A percentile compares a stretch with the other conserved stretches of the same genome.
Conservation (phyloP, 2,797 vertebrate species). For the Typhlichthys eigenmanni region DNA sequence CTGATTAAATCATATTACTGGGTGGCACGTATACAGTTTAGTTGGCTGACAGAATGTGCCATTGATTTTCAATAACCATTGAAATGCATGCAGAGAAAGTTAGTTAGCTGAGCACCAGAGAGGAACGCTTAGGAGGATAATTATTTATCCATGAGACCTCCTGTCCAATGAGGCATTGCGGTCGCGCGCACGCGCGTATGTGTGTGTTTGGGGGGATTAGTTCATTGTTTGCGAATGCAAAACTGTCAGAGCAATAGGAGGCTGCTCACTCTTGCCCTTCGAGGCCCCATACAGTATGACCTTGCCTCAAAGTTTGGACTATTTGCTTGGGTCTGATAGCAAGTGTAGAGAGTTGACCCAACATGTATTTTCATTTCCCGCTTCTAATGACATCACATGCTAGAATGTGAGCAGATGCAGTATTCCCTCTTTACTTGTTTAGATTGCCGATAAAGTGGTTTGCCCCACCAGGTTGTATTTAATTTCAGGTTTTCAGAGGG, state of each 20-base stretch:
- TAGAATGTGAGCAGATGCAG: conserved; percentile 23
- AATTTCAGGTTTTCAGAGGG: conserved; percentile 53
- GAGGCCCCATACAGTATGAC: conserved; percentile 33
- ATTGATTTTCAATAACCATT: conserved; percentile 55
- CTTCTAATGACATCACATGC: conserved; percentile 15
- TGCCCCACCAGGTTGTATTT: conserved; percentile 60
- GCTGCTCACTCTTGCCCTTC: conserved; percentile 28
- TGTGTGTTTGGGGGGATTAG: conserved; percentile 21
- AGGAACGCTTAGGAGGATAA: conserved; percentile 42
- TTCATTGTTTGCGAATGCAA: conserved; percentile 59
- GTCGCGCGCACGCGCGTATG: not conserved
- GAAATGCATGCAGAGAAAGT: conserved; percentile 48
- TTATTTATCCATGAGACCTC: conserved; percentile 41
- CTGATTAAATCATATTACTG: conserved; percentile 51
- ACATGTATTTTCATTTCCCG: conserved; percentile 36
- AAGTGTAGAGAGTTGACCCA: conserved; percentile 30
- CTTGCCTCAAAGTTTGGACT: conserved; percentile 50
- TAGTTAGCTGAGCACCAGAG: conserved; percentile 37
- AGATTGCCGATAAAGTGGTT: conserved; percentile 46
- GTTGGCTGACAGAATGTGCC: conserved; percentile 29
- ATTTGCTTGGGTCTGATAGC: conserved; percentile 54
- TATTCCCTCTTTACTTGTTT: conserved; percentile 42
- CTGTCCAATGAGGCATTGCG: conserved; percentile 51
- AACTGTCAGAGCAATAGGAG: conserved; percentile 43
- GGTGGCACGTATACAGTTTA: conserved; percentile 27